A percentile compares a stretch with the other conserved stretches of the same genome.
These are phyloP conservation scores for Sebastes hubbsi DNA, from an alignment of 2,797 vertebrate genomes.

Conservation along the genomic window DNA sequence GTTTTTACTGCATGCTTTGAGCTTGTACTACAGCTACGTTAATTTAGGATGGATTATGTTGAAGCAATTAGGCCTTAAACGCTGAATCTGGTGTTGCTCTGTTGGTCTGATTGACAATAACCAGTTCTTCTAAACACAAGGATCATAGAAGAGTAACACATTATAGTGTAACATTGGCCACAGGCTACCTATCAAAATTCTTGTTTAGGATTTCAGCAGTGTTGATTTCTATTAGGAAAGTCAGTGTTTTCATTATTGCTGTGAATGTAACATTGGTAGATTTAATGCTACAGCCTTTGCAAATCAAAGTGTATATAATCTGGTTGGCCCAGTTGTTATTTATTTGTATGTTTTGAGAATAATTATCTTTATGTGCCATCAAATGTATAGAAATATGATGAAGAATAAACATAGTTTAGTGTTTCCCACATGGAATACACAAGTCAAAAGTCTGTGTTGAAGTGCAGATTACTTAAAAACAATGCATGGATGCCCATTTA, in stretches of 20 bases:
- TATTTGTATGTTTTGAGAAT: constrained; percentile 33
- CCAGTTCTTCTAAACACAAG: too few relatives aligned
- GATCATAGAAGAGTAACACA: neutral
- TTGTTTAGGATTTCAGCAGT: neutral
- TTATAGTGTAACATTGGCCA: neutral
- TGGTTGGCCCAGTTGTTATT: neutral
- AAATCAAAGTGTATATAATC: constrained; percentile 16
- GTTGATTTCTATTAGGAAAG: neutral
- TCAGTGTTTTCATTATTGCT: constrained; percentile 14
- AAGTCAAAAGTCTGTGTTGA: neutral
- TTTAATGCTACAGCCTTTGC: constrained; percentile 29
- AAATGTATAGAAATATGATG: constrained; percentile 10
- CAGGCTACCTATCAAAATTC: constrained; percentile 12
- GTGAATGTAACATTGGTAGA: constrained; percentile 41
- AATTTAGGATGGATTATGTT: constrained; percentile 16
- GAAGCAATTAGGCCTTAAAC: constrained; percentile 40
- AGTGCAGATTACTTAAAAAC: neutral
- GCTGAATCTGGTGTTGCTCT: constrained; percentile 55
- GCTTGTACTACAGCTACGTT: constrained; percentile 23
- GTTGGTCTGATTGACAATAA: constrained; percentile 34
- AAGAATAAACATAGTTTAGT: neutral
- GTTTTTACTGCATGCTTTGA: constrained; percentile 67
- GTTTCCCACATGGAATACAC: constrained; percentile 8
- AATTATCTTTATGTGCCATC: constrained; percentile 45
- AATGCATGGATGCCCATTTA: neutral